Percentiles rank a stretch among this genome's conserved stretches.
These are phyloP conservation scores for Zaprionus capensis DNA, from an alignment of 1,140 invertebrate genomes.

Conservation along the genomic window DNA sequence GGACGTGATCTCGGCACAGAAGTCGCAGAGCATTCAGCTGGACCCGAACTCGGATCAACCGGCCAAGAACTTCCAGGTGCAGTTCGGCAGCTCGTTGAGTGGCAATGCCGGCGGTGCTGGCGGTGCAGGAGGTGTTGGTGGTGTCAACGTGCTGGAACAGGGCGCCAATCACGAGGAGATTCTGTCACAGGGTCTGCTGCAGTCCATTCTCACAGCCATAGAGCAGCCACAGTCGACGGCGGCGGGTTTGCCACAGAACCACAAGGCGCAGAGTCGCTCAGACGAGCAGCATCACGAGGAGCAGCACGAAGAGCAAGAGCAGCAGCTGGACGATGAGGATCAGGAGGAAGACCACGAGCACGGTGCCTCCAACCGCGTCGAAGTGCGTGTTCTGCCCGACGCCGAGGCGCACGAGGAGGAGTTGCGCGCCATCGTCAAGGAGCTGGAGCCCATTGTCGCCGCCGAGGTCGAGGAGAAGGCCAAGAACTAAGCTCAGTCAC, in stretches of 20 bases:
- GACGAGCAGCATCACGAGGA: slow-evolving; percentile 57
- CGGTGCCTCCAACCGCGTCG: slow-evolving; percentile 52
- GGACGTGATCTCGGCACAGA: slow-evolving; percentile 85
- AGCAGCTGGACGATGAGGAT: slow-evolving; percentile 25
- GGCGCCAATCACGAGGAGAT: slow-evolving; percentile 88
- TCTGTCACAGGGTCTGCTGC: slow-evolving; percentile 90
- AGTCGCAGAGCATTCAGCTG: slow-evolving; percentile 73
- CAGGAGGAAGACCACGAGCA: slow-evolving; percentile 38
- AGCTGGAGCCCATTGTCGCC: slow-evolving; percentile 68
- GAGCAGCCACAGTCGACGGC: slow-evolving; percentile 85
- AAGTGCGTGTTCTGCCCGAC: slow-evolving; percentile 55
- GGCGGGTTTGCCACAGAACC: slow-evolving; percentile 44
- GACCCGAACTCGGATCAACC: slow-evolving; percentile 86
- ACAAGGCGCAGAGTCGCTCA: slow-evolving; percentile 72
- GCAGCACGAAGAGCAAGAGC: slow-evolving; percentile 4
- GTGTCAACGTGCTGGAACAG: slow-evolving; percentile 64
- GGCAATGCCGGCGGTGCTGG: slow-evolving; percentile 25
- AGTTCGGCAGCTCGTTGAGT: slow-evolving; percentile 87
- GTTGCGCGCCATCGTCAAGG: slow-evolving; percentile 50
- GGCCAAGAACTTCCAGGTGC: slow-evolving; percentile 88
- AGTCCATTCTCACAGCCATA: slow-evolving; percentile 90
- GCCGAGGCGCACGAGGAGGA: slow-evolving; percentile 49
- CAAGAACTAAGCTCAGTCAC: slow-evolving; percentile 63
- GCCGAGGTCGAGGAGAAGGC: slow-evolving; percentile 56
- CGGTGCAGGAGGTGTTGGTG: slow-evolving; percentile 60